Base-by-base conservation (phyloP, 2,888 invertebrate species). In the Ormyrus labotus region DNA sequence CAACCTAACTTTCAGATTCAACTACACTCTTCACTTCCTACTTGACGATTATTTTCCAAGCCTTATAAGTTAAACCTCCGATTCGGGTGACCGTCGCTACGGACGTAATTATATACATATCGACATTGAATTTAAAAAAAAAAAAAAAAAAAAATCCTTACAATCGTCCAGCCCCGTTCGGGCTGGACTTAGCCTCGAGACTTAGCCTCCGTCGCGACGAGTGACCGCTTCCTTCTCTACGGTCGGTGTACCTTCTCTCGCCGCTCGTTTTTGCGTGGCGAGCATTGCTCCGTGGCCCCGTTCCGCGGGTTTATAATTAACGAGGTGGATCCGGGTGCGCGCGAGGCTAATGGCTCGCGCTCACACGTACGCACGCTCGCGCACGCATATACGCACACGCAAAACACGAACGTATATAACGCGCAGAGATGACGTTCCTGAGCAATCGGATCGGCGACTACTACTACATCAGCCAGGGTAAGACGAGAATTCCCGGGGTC, bases 401-500 rank as follows among this genome's bases (percentile, higher is more conserved):
- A 83, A 92, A 4, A 34, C 34, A 34, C 34, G 34, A 34, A 34
- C 34, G 34, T 34, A 19, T 19, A 19, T 19, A 34, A 34, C 34
- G 93, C 91, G 89, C 94, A 97, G 97, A 96, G 92, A 93, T 93
- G 92, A 94, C 95, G 92, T 93, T 95, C 92, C 94, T 98, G 92
- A 94, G 94, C 92, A 94, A 95, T 92, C 95, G 96, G 92, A 95
- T 97, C 92, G 94, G 94, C 91, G 95, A 95, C 93, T 98, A 97
- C 94, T 94, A 94, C 92, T 96, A 95, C 93, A 96, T 98, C 93
- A 96, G 96, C 93, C 97, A 98, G 93, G 98, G 98, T 92, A 97
- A 96, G 94, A 96, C 96, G 90, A 94, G 95, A 92, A 98, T 99
- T 92, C 97, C 97, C 91, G 96, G 96, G 91, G 95, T 99, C 92